Conservation (phyloP, 2,113 vertebrate genomes). For the Andinoacara biseriatus region DNA sequence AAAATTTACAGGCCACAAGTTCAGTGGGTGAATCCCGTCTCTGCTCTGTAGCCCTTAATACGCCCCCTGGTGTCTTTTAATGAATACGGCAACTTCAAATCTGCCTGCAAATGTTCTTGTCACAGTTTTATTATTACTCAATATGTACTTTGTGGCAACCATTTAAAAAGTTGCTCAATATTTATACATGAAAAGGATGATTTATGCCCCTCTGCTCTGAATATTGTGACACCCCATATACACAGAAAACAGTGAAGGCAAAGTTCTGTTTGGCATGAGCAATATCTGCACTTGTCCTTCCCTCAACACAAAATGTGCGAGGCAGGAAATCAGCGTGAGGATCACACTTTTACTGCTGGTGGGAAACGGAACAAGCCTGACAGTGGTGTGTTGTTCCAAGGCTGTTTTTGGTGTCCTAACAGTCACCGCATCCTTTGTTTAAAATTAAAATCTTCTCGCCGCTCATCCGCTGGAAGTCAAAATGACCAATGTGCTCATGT, state of each 20-base stretch:
- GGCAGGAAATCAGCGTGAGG: conserved; percentile 26
- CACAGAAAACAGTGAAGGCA: conserved; percentile 6
- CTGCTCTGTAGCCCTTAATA: neutral
- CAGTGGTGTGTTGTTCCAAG: neutral
- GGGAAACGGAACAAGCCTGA: conserved; percentile 22
- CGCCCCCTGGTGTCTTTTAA: conserved; percentile 48
- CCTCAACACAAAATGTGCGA: conserved; percentile 30
- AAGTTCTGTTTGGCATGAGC: conserved; percentile 10
- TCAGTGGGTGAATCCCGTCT: neutral
- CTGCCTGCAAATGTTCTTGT: neutral
- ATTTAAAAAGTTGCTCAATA: neutral
- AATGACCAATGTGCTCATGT: neutral
- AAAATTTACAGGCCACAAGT: neutral
- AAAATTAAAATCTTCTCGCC: neutral
- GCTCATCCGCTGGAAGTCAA: neutral
- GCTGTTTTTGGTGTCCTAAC: neutral
- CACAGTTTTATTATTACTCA: conserved; percentile 2
- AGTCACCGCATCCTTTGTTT: neutral
- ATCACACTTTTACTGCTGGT: conserved; percentile 26
- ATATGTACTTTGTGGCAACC: neutral
- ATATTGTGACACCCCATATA: conserved; percentile 13
- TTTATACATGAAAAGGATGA: neutral
- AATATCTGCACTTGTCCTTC: conserved; percentile 24
- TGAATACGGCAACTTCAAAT: neutral
- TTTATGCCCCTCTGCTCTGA: neutral